Evolutionary conservation across 2,113 vertebrate species (phyloP).

Genomic region (Etheostoma cragini): DNA sequence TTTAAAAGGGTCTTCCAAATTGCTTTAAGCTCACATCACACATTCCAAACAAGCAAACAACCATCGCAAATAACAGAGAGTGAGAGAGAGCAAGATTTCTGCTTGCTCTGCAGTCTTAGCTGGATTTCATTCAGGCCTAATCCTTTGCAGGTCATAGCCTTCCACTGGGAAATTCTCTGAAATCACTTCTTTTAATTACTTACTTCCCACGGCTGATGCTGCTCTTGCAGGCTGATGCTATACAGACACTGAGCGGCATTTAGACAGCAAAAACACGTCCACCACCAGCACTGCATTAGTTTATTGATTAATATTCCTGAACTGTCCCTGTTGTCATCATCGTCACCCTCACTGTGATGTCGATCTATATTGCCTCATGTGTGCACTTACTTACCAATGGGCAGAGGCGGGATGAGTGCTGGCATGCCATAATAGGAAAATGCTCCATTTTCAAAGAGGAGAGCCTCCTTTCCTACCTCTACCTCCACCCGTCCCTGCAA

Average conservation of each 20-base stretch:
- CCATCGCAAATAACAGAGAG: slow-evolving; percentile 13
- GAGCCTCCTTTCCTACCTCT: slow-evolving; percentile 94
- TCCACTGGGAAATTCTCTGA: slow-evolving; percentile 78
- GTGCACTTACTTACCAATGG: slow-evolving; percentile 83
- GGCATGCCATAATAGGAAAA: slow-evolving; percentile 97
- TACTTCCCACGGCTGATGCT: slow-evolving; percentile 51
- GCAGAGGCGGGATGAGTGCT: slow-evolving; percentile 87
- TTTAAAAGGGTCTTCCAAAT: slow-evolving; percentile 29
- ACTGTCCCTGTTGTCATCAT: background rate
- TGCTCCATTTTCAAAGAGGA: slow-evolving; percentile 96
- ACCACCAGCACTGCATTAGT: background rate
- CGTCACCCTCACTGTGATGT: background rate
- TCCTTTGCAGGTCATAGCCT: slow-evolving; percentile 75
- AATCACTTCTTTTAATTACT: slow-evolving; percentile 81
- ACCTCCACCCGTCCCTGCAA: slow-evolving; percentile 95
- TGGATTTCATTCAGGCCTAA: slow-evolving; percentile 69
- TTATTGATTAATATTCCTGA: slow-evolving; percentile 15
- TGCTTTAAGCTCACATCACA: slow-evolving; percentile 28
- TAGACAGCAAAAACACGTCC: slow-evolving; percentile 20
- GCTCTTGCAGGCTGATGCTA: slow-evolving; percentile 32
- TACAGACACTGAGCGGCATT: slow-evolving; percentile 39
- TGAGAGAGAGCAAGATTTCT: slow-evolving; percentile 25
- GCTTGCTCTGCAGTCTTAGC: slow-evolving; percentile 63
- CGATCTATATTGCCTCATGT: background rate
- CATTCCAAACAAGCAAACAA: slow-evolving; percentile 26